Base-by-base conservation (phyloP, 2,888 invertebrate genomes). In the Catonia carolina region DNA sequence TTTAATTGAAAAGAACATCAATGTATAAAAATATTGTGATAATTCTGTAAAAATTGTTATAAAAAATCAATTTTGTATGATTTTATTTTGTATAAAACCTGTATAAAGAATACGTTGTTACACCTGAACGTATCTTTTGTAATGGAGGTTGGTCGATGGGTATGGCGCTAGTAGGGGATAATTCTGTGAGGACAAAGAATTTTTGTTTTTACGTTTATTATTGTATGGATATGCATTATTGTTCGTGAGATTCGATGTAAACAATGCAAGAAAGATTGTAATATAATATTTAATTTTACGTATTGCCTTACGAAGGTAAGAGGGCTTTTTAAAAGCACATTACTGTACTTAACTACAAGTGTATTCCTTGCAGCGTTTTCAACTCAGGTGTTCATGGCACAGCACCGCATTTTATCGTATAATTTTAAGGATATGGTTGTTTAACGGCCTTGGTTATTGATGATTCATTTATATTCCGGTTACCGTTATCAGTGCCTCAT, bases 171-270 rank as follows among this genome's bases (percentile, higher is more conserved):
- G 50, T 45, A 49, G 31, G 54, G 53, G 49, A 17, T 39, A 39
- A 27, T 50, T 36, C 33, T 45, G 22, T 20, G 51, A 45, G 42
- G 58, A 58, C 58, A 58, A 58, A 58, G 58, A 58, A 54, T 57
- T 51, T 52, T 47, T 36, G 31, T 20, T 15, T 57, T 41, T 49
- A 23, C 22, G 31, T 53, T 31, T 17, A 49, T 53, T 53, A 49
- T 15, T 39, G 33, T 49, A 33, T 41, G 47, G 17, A 33, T 49
- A 31, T 39, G 35, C 41, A 36, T 48, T 48, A 27, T 23, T 53
- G 18, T 39, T 27, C 20, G 31, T 41, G 39, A 22, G 33, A 37
- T 20, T 15, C 27, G 41, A 17, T 10, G 23, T 20, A 37, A 47
- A 31, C n/a, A 37, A 53, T 57, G 37, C 47, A 37, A 39, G 31